Conservation (phyloP, 2,888 invertebrate species). For the Creontiades dilutus region DNA sequence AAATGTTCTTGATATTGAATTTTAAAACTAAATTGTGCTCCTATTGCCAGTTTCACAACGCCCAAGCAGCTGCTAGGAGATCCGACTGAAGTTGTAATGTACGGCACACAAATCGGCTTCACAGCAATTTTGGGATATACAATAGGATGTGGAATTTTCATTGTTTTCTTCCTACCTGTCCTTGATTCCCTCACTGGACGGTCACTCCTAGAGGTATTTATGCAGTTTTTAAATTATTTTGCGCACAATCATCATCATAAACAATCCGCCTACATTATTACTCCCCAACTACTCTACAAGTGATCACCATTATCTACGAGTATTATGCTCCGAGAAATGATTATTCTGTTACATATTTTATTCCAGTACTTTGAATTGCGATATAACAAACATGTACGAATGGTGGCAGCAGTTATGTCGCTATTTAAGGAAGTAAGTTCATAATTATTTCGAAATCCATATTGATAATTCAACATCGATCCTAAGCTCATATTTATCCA, state of each 20-base stretch:
- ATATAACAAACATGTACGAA: background rate
- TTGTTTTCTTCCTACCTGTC: conserved; percentile 19
- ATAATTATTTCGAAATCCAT: background rate
- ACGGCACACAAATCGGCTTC: background rate
- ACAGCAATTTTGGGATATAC: background rate
- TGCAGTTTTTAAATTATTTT: too few species aligned
- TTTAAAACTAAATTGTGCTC: background rate
- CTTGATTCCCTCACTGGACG: background rate
- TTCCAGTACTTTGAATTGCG: conserved; percentile 22
- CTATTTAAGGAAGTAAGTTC: background rate
- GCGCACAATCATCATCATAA: too few species aligned
- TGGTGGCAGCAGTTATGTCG: background rate
- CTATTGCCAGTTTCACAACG: background rate
- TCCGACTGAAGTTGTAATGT: conserved; percentile 37
- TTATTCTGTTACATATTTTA: background rate
- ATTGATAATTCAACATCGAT: background rate
- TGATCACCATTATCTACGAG: too few species aligned
- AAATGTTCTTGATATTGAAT: background rate
- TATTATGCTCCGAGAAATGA: too few species aligned
- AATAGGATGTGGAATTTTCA: background rate
- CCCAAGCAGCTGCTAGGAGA: conserved; percentile 5
- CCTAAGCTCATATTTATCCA: too few species aligned
- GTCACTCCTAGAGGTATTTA: conserved; percentile 14
- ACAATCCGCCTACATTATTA: too few species aligned
- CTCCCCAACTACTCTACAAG: too few species aligned